Evolutionary conservation across 2,113 vertebrate genomes (phyloP).

Genomic region (Brevimyrus niger): DNA sequence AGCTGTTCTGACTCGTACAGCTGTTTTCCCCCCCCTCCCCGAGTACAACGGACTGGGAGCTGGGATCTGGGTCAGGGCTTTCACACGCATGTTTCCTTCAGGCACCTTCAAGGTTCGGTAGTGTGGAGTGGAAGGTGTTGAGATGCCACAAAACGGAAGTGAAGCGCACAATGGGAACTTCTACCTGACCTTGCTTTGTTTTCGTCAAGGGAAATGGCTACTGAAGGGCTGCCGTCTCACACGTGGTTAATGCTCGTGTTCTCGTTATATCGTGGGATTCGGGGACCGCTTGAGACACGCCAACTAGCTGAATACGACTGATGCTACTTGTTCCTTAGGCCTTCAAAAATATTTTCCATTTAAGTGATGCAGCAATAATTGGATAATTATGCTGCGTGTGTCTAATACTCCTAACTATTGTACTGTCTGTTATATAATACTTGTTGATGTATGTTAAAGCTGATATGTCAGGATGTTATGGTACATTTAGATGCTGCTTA

Average conservation of each 20-base stretch:
- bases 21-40: not conserved
- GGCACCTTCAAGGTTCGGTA: not conserved
- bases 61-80: not conserved
- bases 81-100: not conserved
- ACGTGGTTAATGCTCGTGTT: not conserved
- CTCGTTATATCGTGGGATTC: not conserved
- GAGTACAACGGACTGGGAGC: not conserved
- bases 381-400: not conserved
- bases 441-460: not conserved
- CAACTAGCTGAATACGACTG: not conserved
- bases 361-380: not conserved
- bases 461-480: not conserved
- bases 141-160: not conserved
- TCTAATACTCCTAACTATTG: not conserved
- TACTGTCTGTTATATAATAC: not conserved
- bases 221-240: not conserved
- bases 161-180: not conserved
- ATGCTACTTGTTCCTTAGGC: not conserved
- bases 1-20: not conserved
- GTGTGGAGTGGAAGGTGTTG: not conserved
- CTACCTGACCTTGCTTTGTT: not conserved
- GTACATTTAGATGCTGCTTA: not conserved
- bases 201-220: not conserved
- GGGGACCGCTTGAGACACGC: not conserved
- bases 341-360: not conserved